Conservation (phyloP, 2,888 invertebrate genomes). For the Beris chalybata region DNA sequence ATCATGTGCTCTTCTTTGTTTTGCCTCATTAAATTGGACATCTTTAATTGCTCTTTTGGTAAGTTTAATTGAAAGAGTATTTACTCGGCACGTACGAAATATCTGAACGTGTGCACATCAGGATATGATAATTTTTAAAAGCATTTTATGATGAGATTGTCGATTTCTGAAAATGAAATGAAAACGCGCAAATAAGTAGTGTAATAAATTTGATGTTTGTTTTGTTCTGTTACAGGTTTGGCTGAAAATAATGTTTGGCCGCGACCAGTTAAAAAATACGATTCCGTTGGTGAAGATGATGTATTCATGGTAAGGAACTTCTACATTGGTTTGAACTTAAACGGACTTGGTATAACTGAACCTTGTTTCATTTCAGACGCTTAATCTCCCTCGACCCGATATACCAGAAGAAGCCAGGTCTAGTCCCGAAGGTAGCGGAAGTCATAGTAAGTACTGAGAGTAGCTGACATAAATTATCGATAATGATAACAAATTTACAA, state of each 20-base stretch:
- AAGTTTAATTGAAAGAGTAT: conserved; percentile 28
- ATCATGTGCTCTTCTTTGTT: conserved; percentile 47
- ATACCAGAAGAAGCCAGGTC: conserved; percentile 78
- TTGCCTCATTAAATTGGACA: conserved; percentile 46
- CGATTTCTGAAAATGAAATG: neutral
- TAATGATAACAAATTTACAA: neutral
- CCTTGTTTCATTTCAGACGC: conserved; percentile 63
- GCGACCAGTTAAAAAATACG: conserved; percentile 57
- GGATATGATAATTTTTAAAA: too few relatives aligned
- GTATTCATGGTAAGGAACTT: conserved; percentile 82
- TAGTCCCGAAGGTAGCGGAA: conserved; percentile 66
- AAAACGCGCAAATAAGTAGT: neutral
- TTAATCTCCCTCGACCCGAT: conserved; percentile 59
- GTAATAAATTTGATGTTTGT: conserved; percentile 9
- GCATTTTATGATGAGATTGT: neutral
- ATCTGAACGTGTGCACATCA: too few relatives aligned
- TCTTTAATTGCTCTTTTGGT: conserved; percentile 39
- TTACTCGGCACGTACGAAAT: too few relatives aligned
- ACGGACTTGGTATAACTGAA: conserved; percentile 6
- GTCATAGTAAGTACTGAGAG: conserved; percentile 51
- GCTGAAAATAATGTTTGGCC: conserved; percentile 70
- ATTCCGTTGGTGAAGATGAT: conserved; percentile 86
- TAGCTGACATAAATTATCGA: neutral
- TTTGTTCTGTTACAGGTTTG: conserved; percentile 63
- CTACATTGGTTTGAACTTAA: neutral